Conservation (phyloP, 1,140 invertebrate genomes). For the Hycleus cichorii region DNA sequence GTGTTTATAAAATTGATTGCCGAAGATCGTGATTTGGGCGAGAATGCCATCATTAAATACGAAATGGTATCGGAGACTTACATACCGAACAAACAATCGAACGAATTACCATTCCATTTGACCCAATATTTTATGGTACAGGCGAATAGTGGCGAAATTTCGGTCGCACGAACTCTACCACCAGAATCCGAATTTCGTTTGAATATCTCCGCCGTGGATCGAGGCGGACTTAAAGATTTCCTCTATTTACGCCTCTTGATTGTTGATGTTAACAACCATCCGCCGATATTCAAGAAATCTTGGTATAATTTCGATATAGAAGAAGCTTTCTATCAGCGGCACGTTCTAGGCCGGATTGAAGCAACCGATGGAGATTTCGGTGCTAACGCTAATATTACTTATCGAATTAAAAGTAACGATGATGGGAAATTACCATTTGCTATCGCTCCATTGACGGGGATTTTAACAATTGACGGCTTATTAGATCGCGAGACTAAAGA, state of each 20-base stretch:
- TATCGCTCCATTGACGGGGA: slow-evolving; percentile 64
- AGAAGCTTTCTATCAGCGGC: slow-evolving; percentile 66
- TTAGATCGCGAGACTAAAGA: slow-evolving; percentile 70
- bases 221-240: slow-evolving; percentile 60
- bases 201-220: slow-evolving; percentile 69
- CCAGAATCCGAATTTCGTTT: slow-evolving; percentile 71
- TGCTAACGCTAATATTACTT: slow-evolving; percentile 67
- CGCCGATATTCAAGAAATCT: slow-evolving; percentile 70
- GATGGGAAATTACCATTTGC: slow-evolving; percentile 60
- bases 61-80: slow-evolving; percentile 59
- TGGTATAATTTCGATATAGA: slow-evolving; percentile 77
- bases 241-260: slow-evolving; percentile 62
- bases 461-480: slow-evolving; percentile 64
- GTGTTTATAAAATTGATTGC: slow-evolving; percentile 73
- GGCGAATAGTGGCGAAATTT: slow-evolving; percentile 63
- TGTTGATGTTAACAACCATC: slow-evolving; percentile 79
- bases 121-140: slow-evolving; percentile 67
- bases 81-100: slow-evolving; percentile 45
- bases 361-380: slow-evolving; percentile 71
- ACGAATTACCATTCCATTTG: slow-evolving; percentile 41
- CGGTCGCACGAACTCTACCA: slow-evolving; percentile 63
- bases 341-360: slow-evolving; percentile 64
- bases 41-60: slow-evolving; percentile 70
- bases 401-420: slow-evolving; percentile 48
- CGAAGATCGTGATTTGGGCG: slow-evolving; percentile 69